phyloP scores from a whole-genome alignment of 1,140 invertebrate genomes.

The Lysiphlebus fabarum region DNA sequence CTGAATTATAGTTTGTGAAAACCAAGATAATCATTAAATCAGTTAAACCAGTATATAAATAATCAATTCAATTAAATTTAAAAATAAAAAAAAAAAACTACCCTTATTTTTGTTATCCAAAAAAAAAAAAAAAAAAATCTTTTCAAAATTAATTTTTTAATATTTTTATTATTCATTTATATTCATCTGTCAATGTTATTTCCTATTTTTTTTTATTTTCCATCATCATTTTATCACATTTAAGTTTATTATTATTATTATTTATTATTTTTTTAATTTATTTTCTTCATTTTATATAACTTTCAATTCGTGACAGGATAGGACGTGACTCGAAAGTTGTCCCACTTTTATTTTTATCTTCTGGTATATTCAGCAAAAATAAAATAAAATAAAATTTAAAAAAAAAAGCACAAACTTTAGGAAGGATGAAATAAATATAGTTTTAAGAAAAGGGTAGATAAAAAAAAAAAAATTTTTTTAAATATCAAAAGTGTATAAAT shows the following conservation, averaged over 20 bases:
- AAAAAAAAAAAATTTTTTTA: not conserved
- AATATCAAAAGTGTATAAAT: too few relatives aligned
- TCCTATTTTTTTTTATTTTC: not conserved
- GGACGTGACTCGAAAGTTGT: slow-evolving; percentile 16
- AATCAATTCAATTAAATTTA: slow-evolving; percentile 2
- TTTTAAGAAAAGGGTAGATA: slow-evolving; percentile 1
- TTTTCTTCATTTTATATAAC: not conserved
- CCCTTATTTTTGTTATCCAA: too few relatives aligned
- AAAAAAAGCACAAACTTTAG: too few relatives aligned
- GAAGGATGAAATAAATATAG: not conserved
- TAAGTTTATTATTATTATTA: not conserved
- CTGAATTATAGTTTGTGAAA: slow-evolving; percentile 11
- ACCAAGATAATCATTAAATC: slow-evolving; percentile 10
- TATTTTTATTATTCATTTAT: too few relatives aligned
- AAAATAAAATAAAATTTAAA: too few relatives aligned
- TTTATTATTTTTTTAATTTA: slow-evolving; percentile 6
- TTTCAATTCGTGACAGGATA: slow-evolving; percentile 14
- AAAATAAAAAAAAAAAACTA: not conserved
- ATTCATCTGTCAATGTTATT: not conserved
- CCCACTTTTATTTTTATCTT: slow-evolving; percentile 8
- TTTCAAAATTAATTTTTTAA: too few relatives aligned
- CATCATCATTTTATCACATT: not conserved
- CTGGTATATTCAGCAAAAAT: too few relatives aligned
- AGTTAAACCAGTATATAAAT: slow-evolving; percentile 1
- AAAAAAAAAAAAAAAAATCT: too few relatives aligned